phyloP scores from a whole-genome alignment of 2,888 invertebrate genomes.

The Acanthoscelides obtectus region DNA sequence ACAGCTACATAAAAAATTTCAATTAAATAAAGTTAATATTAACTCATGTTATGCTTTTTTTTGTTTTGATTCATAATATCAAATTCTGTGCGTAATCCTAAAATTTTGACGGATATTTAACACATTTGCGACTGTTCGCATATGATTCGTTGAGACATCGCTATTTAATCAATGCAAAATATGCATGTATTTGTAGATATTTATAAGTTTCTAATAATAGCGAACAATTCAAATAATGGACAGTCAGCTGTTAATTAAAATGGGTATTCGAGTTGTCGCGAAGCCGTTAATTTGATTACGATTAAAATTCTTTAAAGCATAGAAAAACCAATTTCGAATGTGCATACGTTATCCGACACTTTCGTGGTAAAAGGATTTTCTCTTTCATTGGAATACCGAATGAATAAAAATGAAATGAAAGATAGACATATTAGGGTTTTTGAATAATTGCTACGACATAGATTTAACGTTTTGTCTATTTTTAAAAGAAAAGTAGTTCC shows the following conservation, averaged over 20 bases:
- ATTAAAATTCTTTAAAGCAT: background rate
- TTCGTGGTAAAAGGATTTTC: background rate
- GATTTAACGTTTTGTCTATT: too few relatives aligned
- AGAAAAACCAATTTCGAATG: background rate
- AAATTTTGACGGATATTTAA: too few relatives aligned
- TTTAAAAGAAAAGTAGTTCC: too few relatives aligned
- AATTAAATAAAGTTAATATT: too few relatives aligned
- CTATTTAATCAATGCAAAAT: background rate
- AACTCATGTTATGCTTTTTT: too few relatives aligned
- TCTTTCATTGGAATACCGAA: background rate
- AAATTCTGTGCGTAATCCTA: too few relatives aligned
- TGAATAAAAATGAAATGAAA: background rate
- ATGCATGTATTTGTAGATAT: background rate
- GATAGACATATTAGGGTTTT: too few relatives aligned
- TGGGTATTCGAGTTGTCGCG: background rate
- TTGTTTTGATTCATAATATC: too few relatives aligned
- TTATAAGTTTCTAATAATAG: background rate
- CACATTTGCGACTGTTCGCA: too few relatives aligned
- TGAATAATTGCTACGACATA: too few relatives aligned
- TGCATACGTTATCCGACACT: background rate
- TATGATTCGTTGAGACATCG: too few relatives aligned
- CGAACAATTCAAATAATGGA: background rate
- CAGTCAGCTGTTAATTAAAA: background rate
- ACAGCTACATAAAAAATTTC: too few relatives aligned
- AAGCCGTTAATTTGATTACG: background rate